Evolutionary conservation across 2,888 invertebrate species (phyloP), one percentile per base, ranked within the genome.

Genomic region (Orthosia incerta): DNA sequence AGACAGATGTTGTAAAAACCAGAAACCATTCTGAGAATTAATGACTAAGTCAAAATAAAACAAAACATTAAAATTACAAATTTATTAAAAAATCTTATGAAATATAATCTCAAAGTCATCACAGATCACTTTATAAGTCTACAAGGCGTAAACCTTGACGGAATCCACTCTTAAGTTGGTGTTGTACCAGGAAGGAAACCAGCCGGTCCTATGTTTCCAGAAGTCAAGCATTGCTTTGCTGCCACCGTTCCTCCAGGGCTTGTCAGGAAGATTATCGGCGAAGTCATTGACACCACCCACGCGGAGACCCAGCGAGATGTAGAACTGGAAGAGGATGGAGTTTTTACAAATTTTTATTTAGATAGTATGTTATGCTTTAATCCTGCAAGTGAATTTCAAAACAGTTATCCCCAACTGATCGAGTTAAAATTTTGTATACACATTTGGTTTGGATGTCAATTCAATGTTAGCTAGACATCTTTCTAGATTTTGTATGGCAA

Each of bases 251-350:
- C 86, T 94, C 98, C 98, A 99, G 0, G 98, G 98, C 89, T 98
- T 99, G 64, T 94, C 93, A 0, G 93, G 87, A 69, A 86, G 11
- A 7, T 91, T 90, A 85, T 98, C 98, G 0, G 97, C 96, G 90
- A 98, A 98, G 90, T 97, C 97, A 72, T 97, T 96, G 60, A 97
- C 94, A 11, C 98, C 98, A 0, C 98, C 98, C 26, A 98, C 98
- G 9, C 98, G 98, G 4, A 98, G 96, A 16, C 98, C 98, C 50
- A 99, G 90, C 0, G 97, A 97, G 16, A 99, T 90, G 91, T 97
- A 98, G 96, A 98, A 98, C 97, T 98, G 95, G 78, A 87, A 81
- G n/a, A 67, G 0, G 13, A 59, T 31, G 3, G 1, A 26, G 26
- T 20, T 9, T 39, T 39, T 39, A 39, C 9, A 39, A 9, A 9